These are phyloP conservation scores for Stratiomys singularior DNA, from an alignment of 2,888 invertebrate genomes.

Conservation along the genomic window DNA sequence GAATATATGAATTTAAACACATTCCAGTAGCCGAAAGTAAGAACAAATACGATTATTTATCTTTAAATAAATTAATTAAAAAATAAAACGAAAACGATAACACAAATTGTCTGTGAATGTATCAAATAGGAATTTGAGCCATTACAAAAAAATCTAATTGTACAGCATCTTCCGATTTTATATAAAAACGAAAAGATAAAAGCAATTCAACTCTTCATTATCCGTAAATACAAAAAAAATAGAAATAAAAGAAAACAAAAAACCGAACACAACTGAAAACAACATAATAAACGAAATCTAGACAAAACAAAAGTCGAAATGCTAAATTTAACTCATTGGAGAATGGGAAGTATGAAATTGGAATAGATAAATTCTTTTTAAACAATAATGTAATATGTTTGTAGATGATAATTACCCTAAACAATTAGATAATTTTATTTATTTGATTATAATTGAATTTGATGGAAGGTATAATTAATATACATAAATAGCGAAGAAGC, in stretches of 20 bases:
- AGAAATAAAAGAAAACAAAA: background rate
- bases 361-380: slow-evolving; percentile 44
- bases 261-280: background rate
- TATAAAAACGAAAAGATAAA: background rate
- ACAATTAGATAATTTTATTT: slow-evolving; percentile 42
- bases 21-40: no score
- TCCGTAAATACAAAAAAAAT: background rate
- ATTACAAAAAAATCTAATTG: background rate
- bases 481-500: slow-evolving; percentile 7
- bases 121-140: background rate
- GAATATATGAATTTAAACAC: no score
- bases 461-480: slow-evolving; percentile 18
- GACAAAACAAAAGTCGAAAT: background rate
- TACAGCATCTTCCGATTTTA: slow-evolving; percentile 43
- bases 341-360: no score
- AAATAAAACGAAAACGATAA: background rate
- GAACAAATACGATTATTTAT: no score
- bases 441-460: slow-evolving; percentile 35
- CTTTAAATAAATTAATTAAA: background rate
- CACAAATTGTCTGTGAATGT: no score
- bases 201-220: background rate
- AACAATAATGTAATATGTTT: slow-evolving; percentile 16
- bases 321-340: background rate
- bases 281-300: background rate
- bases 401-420: slow-evolving; percentile 39